Evolutionary conservation across 1,140 invertebrate genomes (phyloP).

Genomic region (Luehdorfia chinensis): DNA sequence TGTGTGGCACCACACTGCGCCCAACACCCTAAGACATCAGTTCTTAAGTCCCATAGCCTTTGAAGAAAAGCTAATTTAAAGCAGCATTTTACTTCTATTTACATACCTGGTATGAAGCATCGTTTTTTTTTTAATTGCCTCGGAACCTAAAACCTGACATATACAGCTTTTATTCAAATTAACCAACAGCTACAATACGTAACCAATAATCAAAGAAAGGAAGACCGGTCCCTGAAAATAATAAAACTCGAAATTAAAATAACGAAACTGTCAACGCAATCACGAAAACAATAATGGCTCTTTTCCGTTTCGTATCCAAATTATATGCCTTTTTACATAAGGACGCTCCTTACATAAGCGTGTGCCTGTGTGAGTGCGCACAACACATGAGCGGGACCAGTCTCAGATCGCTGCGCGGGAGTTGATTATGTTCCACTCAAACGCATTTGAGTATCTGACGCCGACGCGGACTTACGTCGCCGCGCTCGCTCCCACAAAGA

Average conservation of each 20-base stretch:
- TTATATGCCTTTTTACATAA: conserved; percentile 56
- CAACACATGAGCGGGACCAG: conserved; percentile 22
- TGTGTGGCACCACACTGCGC: no score
- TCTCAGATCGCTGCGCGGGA: conserved; percentile 49
- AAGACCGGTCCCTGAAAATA: no score
- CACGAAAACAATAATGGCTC: conserved; percentile 47
- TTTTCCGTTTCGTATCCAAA: conserved; percentile 51
- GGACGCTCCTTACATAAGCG: conserved; percentile 39
- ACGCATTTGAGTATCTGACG: conserved; percentile 54
- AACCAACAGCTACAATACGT: no score
- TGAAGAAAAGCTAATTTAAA: no score
- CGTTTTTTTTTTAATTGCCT: no score
- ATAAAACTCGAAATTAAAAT: conserved; percentile 24
- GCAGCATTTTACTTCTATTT: no score
- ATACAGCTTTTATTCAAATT: no score
- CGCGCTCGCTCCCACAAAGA: conserved; percentile 16
- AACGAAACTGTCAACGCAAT: conserved; percentile 36
- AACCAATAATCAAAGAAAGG: no score
- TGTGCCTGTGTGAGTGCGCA: conserved; percentile 34
- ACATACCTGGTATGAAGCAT: no score
- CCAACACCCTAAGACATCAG: no score
- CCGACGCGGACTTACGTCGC: conserved; percentile 35
- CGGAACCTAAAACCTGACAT: no score
- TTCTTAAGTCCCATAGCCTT: no score
- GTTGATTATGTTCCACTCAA: conserved; percentile 60